Percentiles rank a stretch among this genome's conserved stretches.
Conservation (phyloP, 2,888 invertebrate genomes). For the Pollenia griseotomentosa region DNA sequence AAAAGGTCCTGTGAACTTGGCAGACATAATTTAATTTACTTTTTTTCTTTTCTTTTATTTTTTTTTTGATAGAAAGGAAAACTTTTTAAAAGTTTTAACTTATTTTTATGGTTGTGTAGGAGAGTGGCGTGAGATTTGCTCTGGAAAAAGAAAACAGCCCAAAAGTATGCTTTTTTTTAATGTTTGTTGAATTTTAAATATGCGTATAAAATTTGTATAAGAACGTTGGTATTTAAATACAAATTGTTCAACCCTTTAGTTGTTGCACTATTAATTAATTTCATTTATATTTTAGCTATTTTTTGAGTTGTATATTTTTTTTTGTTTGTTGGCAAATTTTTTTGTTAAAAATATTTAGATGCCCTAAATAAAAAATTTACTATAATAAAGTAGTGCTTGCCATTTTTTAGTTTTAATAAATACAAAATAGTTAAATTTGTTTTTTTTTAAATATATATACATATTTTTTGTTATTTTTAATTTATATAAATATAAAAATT, state of each 20-base stretch:
- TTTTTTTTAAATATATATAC: conserved; percentile 1
- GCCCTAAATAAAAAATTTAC: conserved; percentile 8
- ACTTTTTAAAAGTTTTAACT: background rate
- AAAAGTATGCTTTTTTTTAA: conserved; percentile 9
- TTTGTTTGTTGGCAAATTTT: conserved; percentile 1
- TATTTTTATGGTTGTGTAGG: background rate
- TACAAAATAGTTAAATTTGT: conserved; percentile 39
- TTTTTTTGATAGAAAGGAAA: background rate
- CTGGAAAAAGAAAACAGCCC: background rate
- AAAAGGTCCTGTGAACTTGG: conserved; percentile 18
- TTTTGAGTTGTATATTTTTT: background rate
- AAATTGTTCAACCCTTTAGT: conserved; percentile 29
- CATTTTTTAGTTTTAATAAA: conserved; percentile 38
- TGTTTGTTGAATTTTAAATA: too few relatives aligned
- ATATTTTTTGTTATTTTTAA: conserved; percentile 38
- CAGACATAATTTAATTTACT: conserved; percentile 32
- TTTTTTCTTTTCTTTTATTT: background rate
- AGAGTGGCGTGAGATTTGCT: background rate
- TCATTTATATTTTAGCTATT: conserved; percentile 10
- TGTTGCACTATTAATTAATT: conserved; percentile 51
- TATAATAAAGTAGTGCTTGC: conserved; percentile 48
- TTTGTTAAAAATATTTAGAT: conserved; percentile 4
- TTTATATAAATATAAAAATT: background rate
- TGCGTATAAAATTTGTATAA: too few relatives aligned
- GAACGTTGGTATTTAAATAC: background rate